These are phyloP conservation scores for Lacerta viridis DNA, from an alignment of 2,797 vertebrate genomes.

Conservation along the genomic window DNA sequence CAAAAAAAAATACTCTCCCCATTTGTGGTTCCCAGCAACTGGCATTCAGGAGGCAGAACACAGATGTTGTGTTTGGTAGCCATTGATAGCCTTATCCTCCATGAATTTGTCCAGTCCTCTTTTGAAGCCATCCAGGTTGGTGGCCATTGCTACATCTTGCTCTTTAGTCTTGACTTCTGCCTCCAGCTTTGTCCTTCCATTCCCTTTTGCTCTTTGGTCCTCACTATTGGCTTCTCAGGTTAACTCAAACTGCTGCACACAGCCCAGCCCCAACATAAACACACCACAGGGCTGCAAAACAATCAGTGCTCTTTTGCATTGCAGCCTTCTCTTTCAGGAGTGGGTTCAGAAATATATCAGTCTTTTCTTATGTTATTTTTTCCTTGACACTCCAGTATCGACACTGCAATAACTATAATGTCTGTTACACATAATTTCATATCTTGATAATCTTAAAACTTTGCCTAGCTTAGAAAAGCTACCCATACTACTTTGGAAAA, in stretches of 20 bases:
- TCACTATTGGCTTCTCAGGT: not conserved
- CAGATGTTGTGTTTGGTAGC: no score
- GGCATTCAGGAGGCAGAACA: no score
- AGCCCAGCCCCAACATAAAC: not conserved
- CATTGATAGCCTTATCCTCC: no score
- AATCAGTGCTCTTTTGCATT: not conserved
- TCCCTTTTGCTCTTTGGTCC: not conserved
- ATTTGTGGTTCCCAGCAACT: no score
- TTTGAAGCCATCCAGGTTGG: no score
- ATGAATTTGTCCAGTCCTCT: no score
- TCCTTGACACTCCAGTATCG: not conserved
- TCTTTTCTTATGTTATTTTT: conserved; percentile 26
- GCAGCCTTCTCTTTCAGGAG: not conserved
- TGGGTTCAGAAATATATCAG: not conserved
- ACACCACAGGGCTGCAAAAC: not conserved
- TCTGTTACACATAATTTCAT: conserved; percentile 25
- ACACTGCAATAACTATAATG: conserved; percentile 1
- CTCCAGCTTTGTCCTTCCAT: not conserved
- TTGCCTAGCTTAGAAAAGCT: conserved; percentile 23
- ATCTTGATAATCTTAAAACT: conserved; percentile 39
- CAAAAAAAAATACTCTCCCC: no score
- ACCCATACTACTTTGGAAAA: conserved; percentile 14
- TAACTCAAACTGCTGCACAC: not conserved
- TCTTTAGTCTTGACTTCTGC: not conserved
- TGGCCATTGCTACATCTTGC: not conserved